A percentile compares a stretch with the other conserved stretches of the same genome.
Evolutionary conservation across 2,797 vertebrate genomes (phyloP).

Genomic region (Microtus obscurus): DNA sequence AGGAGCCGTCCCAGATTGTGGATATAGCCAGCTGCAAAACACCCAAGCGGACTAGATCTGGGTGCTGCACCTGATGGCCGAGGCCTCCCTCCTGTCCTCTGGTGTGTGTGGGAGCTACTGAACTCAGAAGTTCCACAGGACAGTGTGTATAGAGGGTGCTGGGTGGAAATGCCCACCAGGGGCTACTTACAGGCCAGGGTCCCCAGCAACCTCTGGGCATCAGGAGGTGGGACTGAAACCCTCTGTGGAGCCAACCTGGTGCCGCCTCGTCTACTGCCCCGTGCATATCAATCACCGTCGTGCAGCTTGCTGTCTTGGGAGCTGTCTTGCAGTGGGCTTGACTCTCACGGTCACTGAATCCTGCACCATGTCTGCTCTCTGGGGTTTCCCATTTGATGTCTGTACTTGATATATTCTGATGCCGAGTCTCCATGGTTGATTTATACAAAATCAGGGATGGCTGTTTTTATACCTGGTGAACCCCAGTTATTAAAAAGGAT

Average conservation of each 20-base stretch:
- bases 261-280: rapidly evolving
- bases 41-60: slow-evolving; percentile 84
- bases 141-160: background rate
- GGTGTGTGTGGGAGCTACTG: rapidly evolving
- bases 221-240: background rate
- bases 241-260: background rate
- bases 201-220: rapidly evolving
- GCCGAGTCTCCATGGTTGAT: background rate
- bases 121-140: background rate
- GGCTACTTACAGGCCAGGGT: rapidly evolving
- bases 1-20: slow-evolving; percentile 91
- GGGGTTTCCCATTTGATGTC: background rate
- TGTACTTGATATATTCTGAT: background rate
- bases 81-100: rapidly evolving
- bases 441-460: slow-evolving; percentile 25
- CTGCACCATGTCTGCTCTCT: background rate
- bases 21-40: slow-evolving; percentile 90
- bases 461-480: background rate
- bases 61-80: slow-evolving; percentile 87
- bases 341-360: rapidly evolving
- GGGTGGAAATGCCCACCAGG: no score
- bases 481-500: slow-evolving; percentile 44
- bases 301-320: background rate
- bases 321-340: background rate
- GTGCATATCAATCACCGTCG: rapidly evolving